Base-by-base conservation (phyloP, 2,888 invertebrate genomes). In the Nemurella pictetii region DNA sequence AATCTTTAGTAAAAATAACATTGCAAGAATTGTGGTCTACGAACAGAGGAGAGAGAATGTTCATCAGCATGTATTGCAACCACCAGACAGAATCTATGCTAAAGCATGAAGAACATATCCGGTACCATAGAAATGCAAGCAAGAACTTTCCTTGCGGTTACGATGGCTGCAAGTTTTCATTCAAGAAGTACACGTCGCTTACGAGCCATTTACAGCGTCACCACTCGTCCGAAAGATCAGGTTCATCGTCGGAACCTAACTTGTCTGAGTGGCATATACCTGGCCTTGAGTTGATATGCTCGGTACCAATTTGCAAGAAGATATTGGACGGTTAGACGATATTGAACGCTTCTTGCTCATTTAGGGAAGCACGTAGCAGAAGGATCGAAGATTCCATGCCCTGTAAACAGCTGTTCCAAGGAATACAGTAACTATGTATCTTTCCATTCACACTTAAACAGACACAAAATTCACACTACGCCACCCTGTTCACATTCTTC, bases 141-240 rank as follows among this genome's bases (percentile, higher is more conserved):
- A n/a, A n/a, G n/a, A n/a, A n/a, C n/a, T n/a, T n/a, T n/a, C n/a
- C n/a, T n/a, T n/a, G n/a, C n/a, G n/a, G n/a, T n/a, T n/a, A n/a
- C n/a, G n/a, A n/a, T n/a, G n/a, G n/a, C n/a, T n/a, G n/a, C 32
- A 77, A 36, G 27, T 35, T 29, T 78, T 81, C 77, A 0, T 84
- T 84, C 84, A 32, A 30, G 28, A 29, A 81, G n/a, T 27, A 86
- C 75, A 74, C 25, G 80, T 87, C 87, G 1, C 87, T 87, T 26
- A 86, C 86, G 2, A 72, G 87, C 12, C 87, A 86, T 78, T 9
- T 86, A n/a, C 78, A 83, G 2, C 86, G 84, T 85, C 83, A 78
- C 9, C 86, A 87, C 82, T 26, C 27, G 84, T 9, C 7, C 5
- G 0, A 27, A 72, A 80, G 25, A 5, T 7, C 74, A 3, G 5